A percentile compares a stretch with the other conserved stretches of the same genome.
phyloP scores from a whole-genome alignment of 2,113 vertebrate genomes.

The Paramisgurnus dabryanus region DNA sequence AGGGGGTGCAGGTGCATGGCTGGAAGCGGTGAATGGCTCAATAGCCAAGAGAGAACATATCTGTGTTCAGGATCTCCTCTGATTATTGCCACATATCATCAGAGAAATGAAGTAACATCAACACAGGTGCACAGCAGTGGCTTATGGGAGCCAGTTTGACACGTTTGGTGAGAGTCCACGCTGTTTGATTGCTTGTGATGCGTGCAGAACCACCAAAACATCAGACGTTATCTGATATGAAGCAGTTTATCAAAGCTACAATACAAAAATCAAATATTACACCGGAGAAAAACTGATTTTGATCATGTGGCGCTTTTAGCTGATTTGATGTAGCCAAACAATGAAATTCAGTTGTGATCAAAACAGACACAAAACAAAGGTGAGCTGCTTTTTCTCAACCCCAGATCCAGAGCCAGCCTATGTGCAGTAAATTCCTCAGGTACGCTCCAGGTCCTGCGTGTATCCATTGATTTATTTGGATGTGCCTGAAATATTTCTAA shows the following conservation, averaged over 20 bases:
- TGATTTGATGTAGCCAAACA: background rate
- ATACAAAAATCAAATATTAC: slow-evolving; percentile 34
- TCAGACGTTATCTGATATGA: slow-evolving; percentile 33
- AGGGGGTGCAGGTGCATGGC: slow-evolving; percentile 74
- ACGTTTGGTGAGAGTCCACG: background rate
- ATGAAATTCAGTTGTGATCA: background rate
- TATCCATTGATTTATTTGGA: slow-evolving; percentile 51
- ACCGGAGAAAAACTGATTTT: slow-evolving; percentile 55
- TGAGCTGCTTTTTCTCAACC: slow-evolving; percentile 38
- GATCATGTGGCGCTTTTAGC: background rate
- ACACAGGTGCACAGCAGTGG: slow-evolving; percentile 54
- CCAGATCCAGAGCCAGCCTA: slow-evolving; percentile 44
- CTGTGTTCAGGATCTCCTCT: slow-evolving; percentile 60
- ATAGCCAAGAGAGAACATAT: slow-evolving; percentile 51
- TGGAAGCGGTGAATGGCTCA: slow-evolving; percentile 65
- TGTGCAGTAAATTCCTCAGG: slow-evolving; percentile 33
- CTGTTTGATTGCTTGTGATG: slow-evolving; percentile 15
- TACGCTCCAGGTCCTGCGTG: slow-evolving; percentile 44
- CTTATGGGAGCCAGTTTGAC: slow-evolving; percentile 31
- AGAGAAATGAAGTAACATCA: slow-evolving; percentile 66
- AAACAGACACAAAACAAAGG: background rate
- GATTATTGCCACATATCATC: slow-evolving; percentile 65
- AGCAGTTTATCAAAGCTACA: slow-evolving; percentile 23
- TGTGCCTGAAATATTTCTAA: slow-evolving; percentile 50
- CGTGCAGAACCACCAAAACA: background rate